Evolutionary conservation across 1,140 invertebrate species (phyloP).

Genomic region (Temnothorax longispinosus): DNA sequence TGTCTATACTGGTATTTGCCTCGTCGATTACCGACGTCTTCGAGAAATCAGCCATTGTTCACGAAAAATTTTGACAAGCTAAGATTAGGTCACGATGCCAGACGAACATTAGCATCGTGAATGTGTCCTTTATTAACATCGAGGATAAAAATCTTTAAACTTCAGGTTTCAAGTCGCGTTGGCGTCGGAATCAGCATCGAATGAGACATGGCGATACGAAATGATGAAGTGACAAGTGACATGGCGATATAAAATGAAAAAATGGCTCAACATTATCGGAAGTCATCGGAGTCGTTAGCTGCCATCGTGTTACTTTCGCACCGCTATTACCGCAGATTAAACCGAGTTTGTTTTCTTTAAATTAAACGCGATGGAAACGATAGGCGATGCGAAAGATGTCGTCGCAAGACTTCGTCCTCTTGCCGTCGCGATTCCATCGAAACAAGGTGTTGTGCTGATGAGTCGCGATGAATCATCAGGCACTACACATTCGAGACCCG

Average conservation of each 20-base stretch:
- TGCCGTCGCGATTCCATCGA: neutral
- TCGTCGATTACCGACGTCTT: neutral
- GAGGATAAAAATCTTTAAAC: neutral
- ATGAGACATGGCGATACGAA: neutral
- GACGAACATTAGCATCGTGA: slow-evolving; percentile 4
- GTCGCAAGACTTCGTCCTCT: neutral
- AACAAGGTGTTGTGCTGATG: neutral
- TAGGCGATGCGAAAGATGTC: neutral
- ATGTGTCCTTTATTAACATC: slow-evolving; percentile 27
- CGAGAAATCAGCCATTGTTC: slow-evolving; percentile 16
- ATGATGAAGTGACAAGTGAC: neutral
- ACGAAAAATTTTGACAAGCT: slow-evolving; percentile 40
- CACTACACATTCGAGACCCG: neutral
- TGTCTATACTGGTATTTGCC: neutral
- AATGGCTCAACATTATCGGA: neutral
- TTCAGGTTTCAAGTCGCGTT: slow-evolving; percentile 6
- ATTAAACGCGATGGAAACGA: slow-evolving; percentile 10
- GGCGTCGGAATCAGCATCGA: neutral
- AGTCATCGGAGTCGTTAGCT: neutral
- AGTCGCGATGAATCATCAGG: neutral
- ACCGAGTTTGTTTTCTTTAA: neutral
- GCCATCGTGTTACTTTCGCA: neutral
- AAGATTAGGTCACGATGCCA: neutral
- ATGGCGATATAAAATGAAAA: slow-evolving; percentile 2
- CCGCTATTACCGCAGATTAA: neutral